Evolutionary conservation across 2,888 invertebrate genomes (phyloP).

Genomic region (Phymatocera aterrima): DNA sequence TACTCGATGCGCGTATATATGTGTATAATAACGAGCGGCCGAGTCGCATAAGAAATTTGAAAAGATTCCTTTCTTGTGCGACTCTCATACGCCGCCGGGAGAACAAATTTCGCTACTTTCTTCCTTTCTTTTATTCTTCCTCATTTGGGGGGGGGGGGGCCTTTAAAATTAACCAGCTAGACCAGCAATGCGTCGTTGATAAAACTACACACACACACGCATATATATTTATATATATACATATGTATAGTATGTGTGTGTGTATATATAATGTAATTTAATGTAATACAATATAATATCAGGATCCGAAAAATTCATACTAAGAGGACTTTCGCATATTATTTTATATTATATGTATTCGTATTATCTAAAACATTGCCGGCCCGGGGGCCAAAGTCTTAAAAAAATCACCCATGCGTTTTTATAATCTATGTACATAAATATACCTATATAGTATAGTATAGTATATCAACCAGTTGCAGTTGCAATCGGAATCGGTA

Average conservation of each 20-base stretch:
- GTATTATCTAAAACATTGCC: conserved; percentile 64
- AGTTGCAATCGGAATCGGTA: too few species aligned
- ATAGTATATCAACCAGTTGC: neutral
- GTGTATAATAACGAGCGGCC: neutral
- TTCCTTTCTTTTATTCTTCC: neutral
- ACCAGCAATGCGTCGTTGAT: conserved; percentile 42
- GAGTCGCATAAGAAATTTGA: conserved; percentile 27
- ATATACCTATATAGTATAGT: neutral
- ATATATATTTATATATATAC: too few species aligned
- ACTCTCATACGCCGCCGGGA: neutral
- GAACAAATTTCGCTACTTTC: neutral
- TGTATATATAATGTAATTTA: too few species aligned
- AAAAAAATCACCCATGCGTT: conserved; percentile 56
- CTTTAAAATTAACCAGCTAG: conserved; percentile 41
- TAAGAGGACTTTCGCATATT: conserved; percentile 31
- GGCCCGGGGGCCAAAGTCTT: conserved; percentile 70
- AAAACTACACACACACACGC: too few species aligned
- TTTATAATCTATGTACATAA: neutral
- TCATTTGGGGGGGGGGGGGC: neutral
- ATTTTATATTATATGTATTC: neutral
- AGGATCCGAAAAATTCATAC: conserved; percentile 39
- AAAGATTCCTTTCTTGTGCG: conserved; percentile 28
- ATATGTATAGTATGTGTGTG: too few species aligned
- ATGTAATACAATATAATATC: too few species aligned
- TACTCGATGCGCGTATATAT: neutral